Percentiles rank a stretch among this genome's conserved stretches.
Conservation (phyloP, 1,140 invertebrate species). For the Rhagoletis zephyria region DNA sequence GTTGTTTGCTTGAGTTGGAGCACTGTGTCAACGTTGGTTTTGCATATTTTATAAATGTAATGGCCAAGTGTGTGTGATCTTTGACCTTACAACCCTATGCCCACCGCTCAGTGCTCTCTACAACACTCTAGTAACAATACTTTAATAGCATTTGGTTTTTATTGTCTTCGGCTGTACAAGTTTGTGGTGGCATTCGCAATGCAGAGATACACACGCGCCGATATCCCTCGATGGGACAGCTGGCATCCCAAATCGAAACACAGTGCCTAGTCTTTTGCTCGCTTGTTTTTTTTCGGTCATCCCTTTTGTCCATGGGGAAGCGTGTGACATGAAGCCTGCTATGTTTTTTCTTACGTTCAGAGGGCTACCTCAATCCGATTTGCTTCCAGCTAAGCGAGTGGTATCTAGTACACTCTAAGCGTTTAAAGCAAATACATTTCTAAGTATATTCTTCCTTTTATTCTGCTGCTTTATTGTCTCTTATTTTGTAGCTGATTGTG, state of each 20-base stretch:
- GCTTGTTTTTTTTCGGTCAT: background rate
- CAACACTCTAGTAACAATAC: background rate
- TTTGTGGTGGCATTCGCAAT: too few species aligned
- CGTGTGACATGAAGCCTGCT: background rate
- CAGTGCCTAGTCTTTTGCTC: background rate
- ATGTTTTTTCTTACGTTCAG: too few species aligned
- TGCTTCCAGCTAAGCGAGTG: background rate
- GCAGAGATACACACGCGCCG: background rate
- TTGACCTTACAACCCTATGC: background rate
- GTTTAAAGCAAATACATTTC: constrained; percentile 33
- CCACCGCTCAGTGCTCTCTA: background rate
- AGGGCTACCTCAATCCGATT: too few species aligned
- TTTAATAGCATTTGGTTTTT: constrained; percentile 5
- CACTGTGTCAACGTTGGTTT: constrained; percentile 16
- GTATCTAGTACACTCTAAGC: background rate
- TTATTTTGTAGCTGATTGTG: constrained; percentile 18
- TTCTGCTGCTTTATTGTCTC: background rate
- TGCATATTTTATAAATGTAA: constrained; percentile 43
- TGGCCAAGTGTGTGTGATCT: background rate
- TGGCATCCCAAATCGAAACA: constrained; percentile 21
- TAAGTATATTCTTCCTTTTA: background rate
- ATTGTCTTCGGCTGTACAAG: background rate
- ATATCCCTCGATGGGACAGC: constrained; percentile 20
- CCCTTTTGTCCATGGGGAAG: constrained; percentile 13
- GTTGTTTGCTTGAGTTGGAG: background rate